Percentiles rank a stretch among this genome's conserved stretches.
Evolutionary conservation across 1,140 invertebrate species (phyloP).

Genomic region (Caenorhabditis elegans): WBcel235 BX284603.4:4529501-4530000

Average conservation of each 20-base stretch:
- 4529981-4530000: background rate
- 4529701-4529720: slow-evolving; percentile 47
- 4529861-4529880: background rate
- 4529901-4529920: background rate
- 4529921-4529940: background rate
- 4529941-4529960: background rate
- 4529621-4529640: slow-evolving; percentile 40
- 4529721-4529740: background rate
- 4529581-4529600: slow-evolving; percentile 56
- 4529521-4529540: background rate
- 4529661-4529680: slow-evolving; percentile 46
- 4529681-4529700: slow-evolving; percentile 49
- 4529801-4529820: background rate
- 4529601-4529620: slow-evolving; percentile 47
- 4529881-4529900: background rate
- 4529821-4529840: background rate
- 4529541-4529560: slow-evolving; percentile 22
- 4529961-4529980: background rate
- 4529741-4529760: background rate
- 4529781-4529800: background rate
- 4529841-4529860: background rate
- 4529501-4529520: background rate
- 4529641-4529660: slow-evolving; percentile 46
- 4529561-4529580: slow-evolving; percentile 50
- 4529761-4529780: background rate